phyloP scores from a whole-genome alignment of 2,797 vertebrate genomes.

The Aulostomus chinensis region DNA sequence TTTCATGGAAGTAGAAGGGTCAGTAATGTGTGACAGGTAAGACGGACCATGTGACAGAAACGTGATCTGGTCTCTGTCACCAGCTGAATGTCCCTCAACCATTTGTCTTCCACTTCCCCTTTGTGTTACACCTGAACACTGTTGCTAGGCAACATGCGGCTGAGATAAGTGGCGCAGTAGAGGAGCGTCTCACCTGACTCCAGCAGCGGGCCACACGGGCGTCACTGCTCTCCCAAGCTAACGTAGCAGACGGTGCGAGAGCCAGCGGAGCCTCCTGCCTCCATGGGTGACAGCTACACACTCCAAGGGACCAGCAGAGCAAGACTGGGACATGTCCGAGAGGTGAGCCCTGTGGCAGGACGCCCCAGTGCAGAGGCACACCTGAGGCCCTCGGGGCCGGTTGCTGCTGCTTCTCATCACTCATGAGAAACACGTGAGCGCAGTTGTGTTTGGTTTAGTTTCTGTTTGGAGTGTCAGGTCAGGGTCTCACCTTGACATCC shows the following conservation, averaged over 20 bases:
- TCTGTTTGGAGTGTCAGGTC: no score
- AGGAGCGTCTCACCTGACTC: conserved; percentile 17
- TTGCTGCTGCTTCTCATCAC: no score
- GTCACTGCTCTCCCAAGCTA: conserved; percentile 17
- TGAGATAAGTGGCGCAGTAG: conserved; percentile 10
- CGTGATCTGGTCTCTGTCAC: no score
- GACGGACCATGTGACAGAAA: no score
- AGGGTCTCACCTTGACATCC: no score
- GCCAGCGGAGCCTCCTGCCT: conserved; percentile 31
- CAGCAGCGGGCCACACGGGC: conserved; percentile 8
- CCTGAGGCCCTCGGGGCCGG: neutral
- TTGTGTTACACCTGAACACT: conserved; percentile 22
- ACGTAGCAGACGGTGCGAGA: conserved; percentile 5
- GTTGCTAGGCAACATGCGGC: conserved; percentile 65
- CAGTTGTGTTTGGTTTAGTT: no score
- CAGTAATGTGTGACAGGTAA: no score
- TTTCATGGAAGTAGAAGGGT: no score
- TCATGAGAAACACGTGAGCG: no score
- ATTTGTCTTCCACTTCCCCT: neutral
- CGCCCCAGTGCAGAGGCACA: neutral
- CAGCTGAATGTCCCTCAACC: neutral
- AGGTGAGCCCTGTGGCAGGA: conserved; percentile 77
- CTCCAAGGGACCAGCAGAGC: conserved; percentile 35
- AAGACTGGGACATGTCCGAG: conserved; percentile 87
- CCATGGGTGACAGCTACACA: conserved; percentile 67